Evolutionary conservation across 2,797 vertebrate genomes (phyloP).

Genomic region (Microctenopoma lineatum): DNA sequence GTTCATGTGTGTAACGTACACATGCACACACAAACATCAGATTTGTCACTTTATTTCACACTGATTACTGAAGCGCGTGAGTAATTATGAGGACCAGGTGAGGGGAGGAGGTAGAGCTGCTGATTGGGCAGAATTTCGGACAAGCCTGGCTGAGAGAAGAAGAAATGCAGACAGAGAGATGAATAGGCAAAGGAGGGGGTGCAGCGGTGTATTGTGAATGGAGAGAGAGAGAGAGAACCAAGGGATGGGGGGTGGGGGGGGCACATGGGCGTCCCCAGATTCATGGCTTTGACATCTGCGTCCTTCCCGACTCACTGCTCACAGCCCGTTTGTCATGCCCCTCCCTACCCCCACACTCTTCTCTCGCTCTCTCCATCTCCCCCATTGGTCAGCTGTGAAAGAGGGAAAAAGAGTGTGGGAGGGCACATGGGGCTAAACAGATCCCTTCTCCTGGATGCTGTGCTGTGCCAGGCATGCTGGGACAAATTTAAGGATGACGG

Average conservation of each 20-base stretch:
- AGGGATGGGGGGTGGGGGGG: conserved; percentile 6
- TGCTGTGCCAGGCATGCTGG: conserved; percentile 79
- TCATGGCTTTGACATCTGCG: conserved; percentile 96
- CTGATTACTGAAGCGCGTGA: conserved; percentile 78
- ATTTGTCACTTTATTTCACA: conserved; percentile 73
- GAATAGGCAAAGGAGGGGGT: conserved; percentile 13
- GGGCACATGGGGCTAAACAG: conserved; percentile 68
- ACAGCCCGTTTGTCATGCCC: conserved; percentile 86
- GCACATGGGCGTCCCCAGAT: conserved; percentile 79
- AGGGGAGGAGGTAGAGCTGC: conserved; percentile 74
- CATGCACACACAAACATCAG: conserved; percentile 45
- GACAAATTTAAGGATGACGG: conserved; percentile 78
- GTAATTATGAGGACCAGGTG: conserved; percentile 81
- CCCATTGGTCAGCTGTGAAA: conserved; percentile 73
- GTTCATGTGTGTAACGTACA: conserved; percentile 30
- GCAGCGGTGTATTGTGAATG: conserved; percentile 34
- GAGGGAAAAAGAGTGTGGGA: conserved; percentile 31
- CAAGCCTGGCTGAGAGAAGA: conserved; percentile 40
- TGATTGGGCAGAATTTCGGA: conserved; percentile 84
- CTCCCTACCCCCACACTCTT: conserved; percentile 45
- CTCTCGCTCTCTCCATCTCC: conserved; percentile 62
- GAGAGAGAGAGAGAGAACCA: conserved; percentile 31
- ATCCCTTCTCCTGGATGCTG: conserved; percentile 78
- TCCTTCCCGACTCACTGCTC: conserved; percentile 96
- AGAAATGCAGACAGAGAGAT: conserved; percentile 46